Evolutionary conservation across 1,140 invertebrate genomes (phyloP).

Genomic region (Penaeus indicus): DNA sequence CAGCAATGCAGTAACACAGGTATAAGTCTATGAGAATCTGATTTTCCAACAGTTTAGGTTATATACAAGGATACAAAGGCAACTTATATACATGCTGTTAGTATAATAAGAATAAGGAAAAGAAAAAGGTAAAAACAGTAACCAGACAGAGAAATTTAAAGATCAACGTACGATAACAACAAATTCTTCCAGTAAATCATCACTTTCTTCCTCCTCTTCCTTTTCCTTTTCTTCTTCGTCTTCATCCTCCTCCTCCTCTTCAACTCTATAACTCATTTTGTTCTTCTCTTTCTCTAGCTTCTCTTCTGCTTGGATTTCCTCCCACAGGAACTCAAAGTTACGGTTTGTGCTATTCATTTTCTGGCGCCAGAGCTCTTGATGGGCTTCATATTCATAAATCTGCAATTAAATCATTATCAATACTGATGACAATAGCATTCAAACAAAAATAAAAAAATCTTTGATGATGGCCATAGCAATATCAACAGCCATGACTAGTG

Average conservation of each 20-base stretch:
- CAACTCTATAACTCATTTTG: background rate
- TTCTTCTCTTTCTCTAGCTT: slow-evolving; percentile 23
- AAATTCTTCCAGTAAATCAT: too few relatives aligned
- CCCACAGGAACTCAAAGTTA: slow-evolving; percentile 50
- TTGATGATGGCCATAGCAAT: background rate
- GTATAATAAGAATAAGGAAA: background rate
- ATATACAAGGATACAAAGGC: too few relatives aligned
- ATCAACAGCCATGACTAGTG: background rate
- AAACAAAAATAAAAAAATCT: background rate
- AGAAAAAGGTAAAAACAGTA: background rate
- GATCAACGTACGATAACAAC: background rate
- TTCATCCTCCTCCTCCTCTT: slow-evolving; percentile 39
- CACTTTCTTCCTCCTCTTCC: background rate
- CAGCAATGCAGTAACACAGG: too few relatives aligned
- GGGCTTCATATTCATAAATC: slow-evolving; percentile 53
- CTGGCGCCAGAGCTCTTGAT: slow-evolving; percentile 49
- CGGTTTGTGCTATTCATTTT: slow-evolving; percentile 5
- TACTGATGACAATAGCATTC: too few relatives aligned
- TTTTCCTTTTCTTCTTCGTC: slow-evolving; percentile 4
- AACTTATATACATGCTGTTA: background rate
- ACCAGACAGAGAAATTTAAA: background rate
- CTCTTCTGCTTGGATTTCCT: slow-evolving; percentile 50
- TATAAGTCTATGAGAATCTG: too few relatives aligned
- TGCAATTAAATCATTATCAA: background rate
- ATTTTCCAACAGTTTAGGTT: too few relatives aligned